phyloP scores from a whole-genome alignment of 37 sponge, comb jelly and placozoan species.

The Beroe ovata region DNA sequence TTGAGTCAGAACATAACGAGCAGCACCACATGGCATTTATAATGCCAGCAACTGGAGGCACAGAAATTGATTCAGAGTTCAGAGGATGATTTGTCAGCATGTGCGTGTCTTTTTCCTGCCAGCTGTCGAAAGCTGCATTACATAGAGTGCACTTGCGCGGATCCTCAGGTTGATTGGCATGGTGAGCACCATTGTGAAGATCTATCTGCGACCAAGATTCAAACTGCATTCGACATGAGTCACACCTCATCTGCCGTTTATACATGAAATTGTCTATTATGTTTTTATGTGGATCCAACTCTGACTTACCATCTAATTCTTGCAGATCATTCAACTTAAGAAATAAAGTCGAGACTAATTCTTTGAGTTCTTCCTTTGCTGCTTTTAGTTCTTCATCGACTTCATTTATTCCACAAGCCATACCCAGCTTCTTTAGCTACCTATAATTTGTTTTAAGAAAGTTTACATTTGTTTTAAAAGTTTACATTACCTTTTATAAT shows the following conservation, averaged over 20 bases:
- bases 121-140: neutral
- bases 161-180: neutral
- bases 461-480: no score
- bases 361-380: conserved; percentile 12
- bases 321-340: neutral
- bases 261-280: conserved; percentile 31
- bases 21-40: conserved; percentile 22
- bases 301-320: neutral
- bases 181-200: conserved; percentile 4
- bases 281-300: conserved; percentile 51
- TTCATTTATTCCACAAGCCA: neutral
- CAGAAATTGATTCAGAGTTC: neutral
- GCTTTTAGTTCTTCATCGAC: neutral
- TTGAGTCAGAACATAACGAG: neutral
- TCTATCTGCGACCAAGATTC: conserved; percentile 11
- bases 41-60: neutral
- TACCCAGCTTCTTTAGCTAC: no score
- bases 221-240: conserved; percentile 9
- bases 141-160: neutral
- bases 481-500: no score
- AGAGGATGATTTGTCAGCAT: conserved; percentile 13
- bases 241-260: conserved; percentile 23
- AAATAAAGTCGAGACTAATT: neutral
- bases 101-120: conserved; percentile 21
- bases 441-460: no score